These are phyloP conservation scores for Delphinapterus leucas DNA, from an alignment of 2,113 vertebrate species.

Conservation along the genomic window DNA sequence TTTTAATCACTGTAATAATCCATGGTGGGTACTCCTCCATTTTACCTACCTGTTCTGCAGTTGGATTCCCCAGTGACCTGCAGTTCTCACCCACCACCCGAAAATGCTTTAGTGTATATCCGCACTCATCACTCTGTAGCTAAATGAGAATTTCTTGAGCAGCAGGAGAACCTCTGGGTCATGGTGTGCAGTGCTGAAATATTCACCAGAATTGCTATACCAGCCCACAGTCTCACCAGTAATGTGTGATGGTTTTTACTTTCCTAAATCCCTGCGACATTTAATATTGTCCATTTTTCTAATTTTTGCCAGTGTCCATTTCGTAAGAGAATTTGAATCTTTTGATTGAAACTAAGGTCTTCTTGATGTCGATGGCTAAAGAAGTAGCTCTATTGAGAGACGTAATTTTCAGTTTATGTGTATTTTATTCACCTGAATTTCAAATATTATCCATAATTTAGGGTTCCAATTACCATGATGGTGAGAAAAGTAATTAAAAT, in stretches of 20 bases:
- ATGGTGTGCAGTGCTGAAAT: background rate
- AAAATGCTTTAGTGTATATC: background rate
- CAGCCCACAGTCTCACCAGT: background rate
- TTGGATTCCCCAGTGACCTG: background rate
- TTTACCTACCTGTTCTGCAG: background rate
- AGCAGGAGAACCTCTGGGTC: background rate
- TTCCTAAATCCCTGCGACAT: background rate
- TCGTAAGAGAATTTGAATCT: background rate
- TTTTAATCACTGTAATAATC: background rate
- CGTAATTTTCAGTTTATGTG: background rate
- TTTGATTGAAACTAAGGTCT: background rate
- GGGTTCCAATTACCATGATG: background rate
- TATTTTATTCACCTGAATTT: background rate
- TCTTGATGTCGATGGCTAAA: background rate
- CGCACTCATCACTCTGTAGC: background rate
- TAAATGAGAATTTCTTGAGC: background rate
- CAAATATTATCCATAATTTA: background rate
- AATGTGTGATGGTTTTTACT: background rate
- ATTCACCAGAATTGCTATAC: background rate
- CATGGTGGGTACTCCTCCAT: too few relatives aligned
- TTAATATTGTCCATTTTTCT: background rate
- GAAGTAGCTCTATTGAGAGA: background rate
- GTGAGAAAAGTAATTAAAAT: background rate
- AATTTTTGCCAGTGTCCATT: background rate
- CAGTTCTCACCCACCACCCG: background rate